Percentiles rank a stretch among this genome's conserved stretches.
Evolutionary conservation across 1,140 invertebrate genomes (phyloP).

Genomic region (Drepana arcuata): DNA sequence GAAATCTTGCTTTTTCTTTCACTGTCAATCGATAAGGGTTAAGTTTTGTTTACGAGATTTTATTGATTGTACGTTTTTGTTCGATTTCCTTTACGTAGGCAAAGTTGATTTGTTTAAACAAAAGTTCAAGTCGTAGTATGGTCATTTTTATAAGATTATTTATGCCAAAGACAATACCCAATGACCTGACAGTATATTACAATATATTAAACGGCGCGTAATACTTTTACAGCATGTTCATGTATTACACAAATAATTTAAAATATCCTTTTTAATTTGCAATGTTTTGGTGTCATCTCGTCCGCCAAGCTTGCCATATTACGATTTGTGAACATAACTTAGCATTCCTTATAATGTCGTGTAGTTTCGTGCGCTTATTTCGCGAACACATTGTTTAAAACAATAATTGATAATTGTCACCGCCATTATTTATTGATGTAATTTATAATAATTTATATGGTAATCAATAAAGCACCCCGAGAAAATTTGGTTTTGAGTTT

Average conservation of each 20-base stretch:
- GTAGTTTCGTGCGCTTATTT: too few relatives aligned
- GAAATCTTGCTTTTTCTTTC: constrained; percentile 8
- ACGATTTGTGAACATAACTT: constrained; percentile 3
- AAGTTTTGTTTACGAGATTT: constrained; percentile 36
- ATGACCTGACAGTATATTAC: not conserved
- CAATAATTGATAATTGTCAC: constrained; percentile 23
- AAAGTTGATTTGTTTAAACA: constrained; percentile 2
- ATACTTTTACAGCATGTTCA: too few relatives aligned
- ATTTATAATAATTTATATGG: constrained; percentile 61
- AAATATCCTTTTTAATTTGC: too few relatives aligned
- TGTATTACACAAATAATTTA: too few relatives aligned
- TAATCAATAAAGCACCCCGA: constrained; percentile 40
- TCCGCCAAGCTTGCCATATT: too few relatives aligned
- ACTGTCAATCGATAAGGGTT: constrained; percentile 13
- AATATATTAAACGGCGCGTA: too few relatives aligned
- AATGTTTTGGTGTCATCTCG: too few relatives aligned
- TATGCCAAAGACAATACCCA: too few relatives aligned
- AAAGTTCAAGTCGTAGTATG: not conserved
- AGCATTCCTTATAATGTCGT: too few relatives aligned
- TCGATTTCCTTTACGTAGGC: constrained; percentile 10
- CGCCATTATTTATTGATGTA: constrained; percentile 54
- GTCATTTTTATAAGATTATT: too few relatives aligned
- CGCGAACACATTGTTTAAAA: too few relatives aligned
- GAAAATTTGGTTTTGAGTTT: constrained; percentile 20
- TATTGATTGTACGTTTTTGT: constrained; percentile 21